Percentiles rank a stretch among this genome's conserved stretches.
Evolutionary conservation across 2,113 vertebrate species (phyloP).

Genomic region (Octodon degus): DNA sequence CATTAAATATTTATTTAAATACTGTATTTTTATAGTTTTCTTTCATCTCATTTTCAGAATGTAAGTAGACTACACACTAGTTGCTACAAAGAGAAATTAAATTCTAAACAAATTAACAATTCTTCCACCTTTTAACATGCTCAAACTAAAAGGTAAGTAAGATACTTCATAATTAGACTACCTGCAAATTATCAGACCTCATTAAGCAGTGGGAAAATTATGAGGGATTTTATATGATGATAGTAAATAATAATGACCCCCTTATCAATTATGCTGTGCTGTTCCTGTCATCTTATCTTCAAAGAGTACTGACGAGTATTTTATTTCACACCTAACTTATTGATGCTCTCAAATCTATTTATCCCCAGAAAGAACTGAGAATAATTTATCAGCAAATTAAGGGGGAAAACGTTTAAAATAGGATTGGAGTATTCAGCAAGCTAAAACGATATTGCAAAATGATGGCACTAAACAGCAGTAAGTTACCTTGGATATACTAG

Average conservation of each 20-base stretch:
- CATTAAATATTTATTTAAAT: not conserved
- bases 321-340: conserved; percentile 42
- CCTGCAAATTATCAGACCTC: not conserved
- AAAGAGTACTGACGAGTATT: not conserved
- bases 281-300: not conserved
- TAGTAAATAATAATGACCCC: not conserved
- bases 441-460: conserved; percentile 44
- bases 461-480: not conserved
- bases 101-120: not conserved
- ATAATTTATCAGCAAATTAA: conserved; percentile 40
- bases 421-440: not conserved
- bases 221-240: not conserved
- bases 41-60: not conserved
- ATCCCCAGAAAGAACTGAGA: not conserved
- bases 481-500: not conserved
- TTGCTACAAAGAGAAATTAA: not conserved
- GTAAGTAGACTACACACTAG: not conserved
- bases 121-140: not conserved
- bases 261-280: not conserved
- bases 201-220: not conserved
- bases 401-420: not conserved
- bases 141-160: not conserved
- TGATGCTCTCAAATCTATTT: not conserved
- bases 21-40: not conserved
- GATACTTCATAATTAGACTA: not conserved